Conservation (phyloP, 2,113 vertebrate genomes). For the Ptychochromis oligacanthus region DNA sequence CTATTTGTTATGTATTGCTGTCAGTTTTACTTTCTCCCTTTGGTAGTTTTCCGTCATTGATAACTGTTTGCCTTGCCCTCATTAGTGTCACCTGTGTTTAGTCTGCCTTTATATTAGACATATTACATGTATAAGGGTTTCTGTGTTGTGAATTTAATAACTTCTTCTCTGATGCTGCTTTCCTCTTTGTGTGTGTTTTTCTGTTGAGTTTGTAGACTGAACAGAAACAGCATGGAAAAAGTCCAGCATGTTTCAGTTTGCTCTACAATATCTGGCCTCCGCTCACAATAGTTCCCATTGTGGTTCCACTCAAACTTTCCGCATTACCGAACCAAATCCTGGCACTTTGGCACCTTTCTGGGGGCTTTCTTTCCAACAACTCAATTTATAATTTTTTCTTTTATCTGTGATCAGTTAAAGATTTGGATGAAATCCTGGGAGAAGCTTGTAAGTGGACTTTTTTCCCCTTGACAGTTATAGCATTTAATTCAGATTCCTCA, state of each 20-base stretch:
- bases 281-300: not conserved
- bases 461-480: not conserved
- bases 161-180: not conserved
- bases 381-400: no score
- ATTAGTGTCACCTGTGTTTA: not conserved
- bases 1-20: not conserved
- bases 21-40: not conserved
- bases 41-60: not conserved
- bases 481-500: not conserved
- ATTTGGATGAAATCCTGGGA: not conserved
- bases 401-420: not conserved
- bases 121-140: no score
- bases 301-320: not conserved
- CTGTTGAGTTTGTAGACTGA: not conserved
- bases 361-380: not conserved
- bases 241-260: not conserved
- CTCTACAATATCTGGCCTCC: not conserved
- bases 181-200: not conserved
- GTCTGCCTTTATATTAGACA: no score
- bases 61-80: not conserved
- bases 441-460: not conserved
- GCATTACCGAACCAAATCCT: not conserved
- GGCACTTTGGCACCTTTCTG: not conserved
- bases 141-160: not conserved
- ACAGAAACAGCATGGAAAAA: not conserved